Base-by-base conservation (phyloP, 92 coral and sea anemone species). In the Bergia sp. region DNA sequence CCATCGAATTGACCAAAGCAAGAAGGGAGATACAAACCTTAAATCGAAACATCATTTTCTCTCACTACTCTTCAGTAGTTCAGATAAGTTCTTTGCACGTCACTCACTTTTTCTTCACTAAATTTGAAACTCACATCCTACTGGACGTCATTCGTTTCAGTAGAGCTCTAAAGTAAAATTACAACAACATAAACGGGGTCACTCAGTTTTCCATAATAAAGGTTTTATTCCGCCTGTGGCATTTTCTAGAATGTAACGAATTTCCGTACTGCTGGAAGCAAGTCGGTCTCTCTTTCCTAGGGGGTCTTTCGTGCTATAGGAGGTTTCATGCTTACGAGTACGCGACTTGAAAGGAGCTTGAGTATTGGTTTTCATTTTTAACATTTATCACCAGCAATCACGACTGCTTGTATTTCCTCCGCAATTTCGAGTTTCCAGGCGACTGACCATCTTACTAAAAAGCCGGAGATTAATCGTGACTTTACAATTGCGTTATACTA, bases 251-350 rank as follows among this genome's bases (percentile, higher is more conserved):
- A 23, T 15, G 20, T n/a, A 84, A 3, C 42, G 5, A n/a, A 45
- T 73, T 67, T 69, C 45, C 67, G 64, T n/a, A 13, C 47, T 42
- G 64, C 72, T 66, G 16, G 49, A 67, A 67, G 39, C 38, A 44
- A 45, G 12, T 83, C 3, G 37, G 45, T 11, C 11, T 16, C 20
- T 79, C 42, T 47, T 21, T 71, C 87, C 53, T 84, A 47, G 79
- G 87, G 85, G 87, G 77, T 29, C 55, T 21, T 21, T 69, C 2
- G 43, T 47, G 23, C 64, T n/a, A 40, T 39, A 36, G 79, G 87
- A 44, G 87, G 87, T 6, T 84, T 55, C 55, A 7, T 36, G 9
- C 15, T 49, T 20, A 8, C 18, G 44, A 72, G 3, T 37, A 50
- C 12, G 20, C 29, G 39, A 1, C 72, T 29, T 37, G 29, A 39